phyloP scores from a whole-genome alignment of 2,888 invertebrate species.

The Yponomeuta plumbellus region DNA sequence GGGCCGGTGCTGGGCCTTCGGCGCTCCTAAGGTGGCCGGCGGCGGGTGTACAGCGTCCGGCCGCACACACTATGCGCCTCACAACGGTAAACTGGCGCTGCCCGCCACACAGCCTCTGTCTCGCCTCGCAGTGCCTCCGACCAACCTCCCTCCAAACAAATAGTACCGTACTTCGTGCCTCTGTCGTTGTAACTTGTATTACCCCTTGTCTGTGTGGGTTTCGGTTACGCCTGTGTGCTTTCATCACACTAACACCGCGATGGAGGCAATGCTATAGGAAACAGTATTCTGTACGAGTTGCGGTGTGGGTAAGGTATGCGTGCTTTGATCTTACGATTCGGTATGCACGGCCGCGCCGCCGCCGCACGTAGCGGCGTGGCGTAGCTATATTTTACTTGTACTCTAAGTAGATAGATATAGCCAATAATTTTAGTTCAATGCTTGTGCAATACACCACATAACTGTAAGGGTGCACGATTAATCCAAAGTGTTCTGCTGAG shows the following conservation, averaged over 20 bases:
- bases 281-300: conserved; percentile 5
- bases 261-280: conserved; percentile 30
- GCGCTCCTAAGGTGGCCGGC: conserved; percentile 33
- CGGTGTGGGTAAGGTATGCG: conserved; percentile 66
- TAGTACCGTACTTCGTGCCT: conserved; percentile 73
- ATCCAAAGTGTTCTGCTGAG: conserved; percentile 1
- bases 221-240: conserved; percentile 49
- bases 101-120: conserved; percentile 69
- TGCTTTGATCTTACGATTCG: conserved; percentile 76
- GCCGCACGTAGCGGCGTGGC: conserved; percentile 64
- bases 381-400: conserved; percentile 67
- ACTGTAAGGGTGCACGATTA: conserved; percentile 11
- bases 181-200: conserved; percentile 72
- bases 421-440: conserved; percentile 70
- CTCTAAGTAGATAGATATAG: conserved; percentile 40
- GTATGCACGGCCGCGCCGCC: conserved; percentile 71
- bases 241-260: conserved; percentile 39
- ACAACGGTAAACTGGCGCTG: conserved; percentile 75
- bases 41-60: conserved; percentile 61
- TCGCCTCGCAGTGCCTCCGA: conserved; percentile 67
- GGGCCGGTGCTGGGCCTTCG: conserved; percentile 33
- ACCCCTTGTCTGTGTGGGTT: conserved; percentile 64
- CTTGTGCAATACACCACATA: conserved; percentile 62
- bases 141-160: conserved; percentile 74
- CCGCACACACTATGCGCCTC: conserved; percentile 76